Base-by-base conservation (phyloP, 1,140 invertebrate species). In the Scaptodrosophila lebanonensis region DNA sequence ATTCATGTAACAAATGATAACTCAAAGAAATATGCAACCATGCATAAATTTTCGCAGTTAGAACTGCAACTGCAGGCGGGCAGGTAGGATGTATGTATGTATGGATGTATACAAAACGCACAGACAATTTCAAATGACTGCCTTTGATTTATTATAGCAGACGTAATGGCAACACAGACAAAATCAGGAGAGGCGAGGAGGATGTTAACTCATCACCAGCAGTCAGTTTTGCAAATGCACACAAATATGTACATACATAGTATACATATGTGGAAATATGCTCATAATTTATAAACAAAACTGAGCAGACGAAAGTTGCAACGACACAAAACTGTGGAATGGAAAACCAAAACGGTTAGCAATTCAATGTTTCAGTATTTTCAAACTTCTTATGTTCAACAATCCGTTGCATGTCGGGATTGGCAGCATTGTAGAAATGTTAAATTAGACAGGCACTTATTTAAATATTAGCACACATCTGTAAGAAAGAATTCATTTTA, bases 1-100 rank as follows among this genome's bases (percentile, higher is more conserved):
- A 82, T 79, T 79, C 75, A 79, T 39, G 75, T 79, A 82, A 82
- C 69, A 79, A 79, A 79, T 79, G 75, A 82, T 82, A 79, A 82
- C 75, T 79, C 75, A 76, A 82, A 82, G 75, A 79, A 82, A 79
- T 79, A 64, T 82, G 75, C 83, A 79, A 30, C 75, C 73, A 82
- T 69, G 73, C 73, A 79, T 82, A 79, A 82, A 79, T 79, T 82
- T 73, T 15, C 49, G 36, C 50, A 47, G 62, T 35, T 51, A 50
- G 64, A 57, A 62, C 57, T 68, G 52, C 22, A 71, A 51, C 60
- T 58, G 68, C 59, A 47, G 13, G 27, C 38, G 36, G 39, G 36
- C 11, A 45, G 15, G 3, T 33, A 47, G 43, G n/a, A n/a, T n/a
- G n/a, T n/a, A n/a, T n/a, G n/a, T n/a, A n/a, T n/a, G n/a, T n/a